Conservation (phyloP, 2,888 invertebrate species). For the Lepeophtheirus nordmannii region DNA sequence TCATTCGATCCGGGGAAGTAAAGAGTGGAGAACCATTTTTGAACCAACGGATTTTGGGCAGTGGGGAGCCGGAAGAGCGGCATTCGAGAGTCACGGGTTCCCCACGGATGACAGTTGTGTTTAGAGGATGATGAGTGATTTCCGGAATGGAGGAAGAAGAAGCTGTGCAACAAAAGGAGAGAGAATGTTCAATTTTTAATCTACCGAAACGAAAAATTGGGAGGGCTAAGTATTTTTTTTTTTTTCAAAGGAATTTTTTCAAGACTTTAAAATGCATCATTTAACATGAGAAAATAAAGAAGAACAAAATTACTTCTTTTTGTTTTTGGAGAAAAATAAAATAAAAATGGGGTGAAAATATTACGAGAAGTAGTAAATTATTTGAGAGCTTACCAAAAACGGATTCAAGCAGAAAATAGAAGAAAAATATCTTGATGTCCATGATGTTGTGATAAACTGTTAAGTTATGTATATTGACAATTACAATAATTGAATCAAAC, state of each 20-base stretch:
- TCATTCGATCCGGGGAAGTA: constrained; percentile 44
- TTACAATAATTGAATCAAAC: no score
- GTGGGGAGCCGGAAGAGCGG: constrained; percentile 84
- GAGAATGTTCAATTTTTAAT: neutral
- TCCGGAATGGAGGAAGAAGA: constrained; percentile 51
- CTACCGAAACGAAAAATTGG: neutral
- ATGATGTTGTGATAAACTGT: no score
- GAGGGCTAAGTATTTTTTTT: no score
- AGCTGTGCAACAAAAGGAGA: constrained; percentile 31
- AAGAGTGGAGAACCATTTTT: constrained; percentile 56
- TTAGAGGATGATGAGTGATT: constrained; percentile 92
- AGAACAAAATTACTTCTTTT: neutral
- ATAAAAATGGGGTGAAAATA: no score
- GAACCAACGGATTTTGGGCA: constrained; percentile 85
- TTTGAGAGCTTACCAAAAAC: neutral
- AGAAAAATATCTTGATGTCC: no score
- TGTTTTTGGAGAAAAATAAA: no score
- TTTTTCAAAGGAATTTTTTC: neutral
- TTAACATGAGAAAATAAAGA: constrained; percentile 1
- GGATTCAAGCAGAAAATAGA: no score
- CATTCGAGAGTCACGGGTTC: constrained; percentile 94
- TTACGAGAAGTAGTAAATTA: no score
- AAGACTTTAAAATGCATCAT: constrained; percentile 6
- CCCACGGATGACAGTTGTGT: constrained; percentile 85
- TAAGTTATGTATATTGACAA: no score